Conservation (phyloP, 37 sponge, comb jelly and placozoan species). For the Oscarella lobularis region DNA sequence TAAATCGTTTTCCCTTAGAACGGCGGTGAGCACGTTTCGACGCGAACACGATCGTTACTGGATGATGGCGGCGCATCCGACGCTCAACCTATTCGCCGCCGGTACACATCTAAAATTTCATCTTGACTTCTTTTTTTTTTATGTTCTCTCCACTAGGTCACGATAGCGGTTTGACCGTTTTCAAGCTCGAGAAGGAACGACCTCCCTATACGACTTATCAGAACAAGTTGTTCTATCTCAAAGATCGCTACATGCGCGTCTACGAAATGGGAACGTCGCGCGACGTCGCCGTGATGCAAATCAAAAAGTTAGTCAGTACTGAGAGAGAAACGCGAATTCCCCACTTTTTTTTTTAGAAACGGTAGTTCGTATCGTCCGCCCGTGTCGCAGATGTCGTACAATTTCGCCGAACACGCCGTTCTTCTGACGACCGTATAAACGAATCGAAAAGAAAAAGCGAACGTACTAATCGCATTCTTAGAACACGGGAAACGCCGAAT, state of each 20-base stretch:
- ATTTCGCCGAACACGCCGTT: constrained; percentile 79
- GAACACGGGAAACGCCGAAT: not conserved
- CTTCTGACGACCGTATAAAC: constrained; percentile 73
- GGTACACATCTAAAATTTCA: constrained; percentile 19
- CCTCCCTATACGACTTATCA: constrained; percentile 83
- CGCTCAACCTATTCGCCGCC: constrained; percentile 93
- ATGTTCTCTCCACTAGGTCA: constrained; percentile 47
- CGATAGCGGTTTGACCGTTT: constrained; percentile 89
- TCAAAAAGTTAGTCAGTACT: constrained; percentile 59
- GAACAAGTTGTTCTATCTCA: constrained; percentile 81
- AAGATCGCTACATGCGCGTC: constrained; percentile 51
- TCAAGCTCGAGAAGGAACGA: constrained; percentile 94
- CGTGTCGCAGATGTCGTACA: constrained; percentile 37
- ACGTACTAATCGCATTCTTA: no score
- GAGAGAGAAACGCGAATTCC: not conserved
- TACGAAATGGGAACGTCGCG: constrained; percentile 59
- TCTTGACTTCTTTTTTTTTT: not conserved
- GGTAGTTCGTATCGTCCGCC: not conserved
- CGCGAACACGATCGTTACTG: constrained; percentile 90
- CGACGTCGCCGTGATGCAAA: constrained; percentile 75
- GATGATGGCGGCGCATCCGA: constrained; percentile 81
- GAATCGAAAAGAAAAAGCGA: no score
- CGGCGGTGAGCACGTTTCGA: constrained; percentile 75
- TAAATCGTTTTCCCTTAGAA: constrained; percentile 29
- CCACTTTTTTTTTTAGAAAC: not conserved